phyloP scores from a whole-genome alignment of 2,797 vertebrate species.

The Microctenopoma lineatum region DNA sequence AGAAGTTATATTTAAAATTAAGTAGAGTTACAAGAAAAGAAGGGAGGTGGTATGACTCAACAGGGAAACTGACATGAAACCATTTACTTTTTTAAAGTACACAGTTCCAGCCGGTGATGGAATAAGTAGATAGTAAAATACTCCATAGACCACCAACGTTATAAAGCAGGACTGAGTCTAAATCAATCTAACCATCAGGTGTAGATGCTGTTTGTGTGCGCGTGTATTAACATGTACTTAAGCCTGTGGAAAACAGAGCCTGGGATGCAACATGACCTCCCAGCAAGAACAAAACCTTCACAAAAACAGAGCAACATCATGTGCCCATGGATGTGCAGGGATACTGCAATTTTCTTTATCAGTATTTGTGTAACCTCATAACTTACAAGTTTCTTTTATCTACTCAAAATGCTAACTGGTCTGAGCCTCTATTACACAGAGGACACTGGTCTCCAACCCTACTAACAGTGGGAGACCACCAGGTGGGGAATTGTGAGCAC shows the following conservation, averaged over 20 bases:
- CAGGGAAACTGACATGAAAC: slow-evolving; percentile 10
- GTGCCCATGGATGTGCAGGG: slow-evolving; percentile 19
- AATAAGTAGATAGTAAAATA: slow-evolving; percentile 35
- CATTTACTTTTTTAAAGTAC: slow-evolving; percentile 7
- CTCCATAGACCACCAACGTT: slow-evolving; percentile 66
- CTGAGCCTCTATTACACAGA: slow-evolving; percentile 61
- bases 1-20: slow-evolving; percentile 15
- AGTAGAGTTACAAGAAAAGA: background rate
- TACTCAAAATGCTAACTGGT: slow-evolving; percentile 56
- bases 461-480: slow-evolving; percentile 44
- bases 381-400: slow-evolving; percentile 41
- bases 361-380: slow-evolving; percentile 6
- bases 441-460: slow-evolving; percentile 47
- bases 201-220: slow-evolving; percentile 52
- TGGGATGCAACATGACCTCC: slow-evolving; percentile 66
- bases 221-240: slow-evolving; percentile 67
- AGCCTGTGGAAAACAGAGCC: slow-evolving; percentile 54
- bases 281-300: slow-evolving; percentile 49
- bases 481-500: slow-evolving; percentile 37
- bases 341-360: slow-evolving; percentile 1
- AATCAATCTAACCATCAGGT: slow-evolving; percentile 69
- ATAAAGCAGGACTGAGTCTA: slow-evolving; percentile 51
- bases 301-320: slow-evolving; percentile 56
- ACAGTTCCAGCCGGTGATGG: slow-evolving; percentile 19
- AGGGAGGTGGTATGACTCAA: slow-evolving; percentile 19